phyloP scores from a whole-genome alignment of 2,797 vertebrate species.

The Sebastes nivosus region DNA sequence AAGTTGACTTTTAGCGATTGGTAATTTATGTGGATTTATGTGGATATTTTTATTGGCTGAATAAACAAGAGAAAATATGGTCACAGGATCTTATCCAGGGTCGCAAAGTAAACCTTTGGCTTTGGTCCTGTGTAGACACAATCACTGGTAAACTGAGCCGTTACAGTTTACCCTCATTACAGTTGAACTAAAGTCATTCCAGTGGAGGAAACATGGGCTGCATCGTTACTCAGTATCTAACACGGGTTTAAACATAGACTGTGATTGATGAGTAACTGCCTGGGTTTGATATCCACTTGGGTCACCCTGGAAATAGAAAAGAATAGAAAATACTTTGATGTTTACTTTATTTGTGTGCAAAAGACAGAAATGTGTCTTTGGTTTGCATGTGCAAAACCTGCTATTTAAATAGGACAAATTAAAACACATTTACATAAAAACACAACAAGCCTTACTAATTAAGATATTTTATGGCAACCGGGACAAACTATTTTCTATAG shows the following conservation, averaged over 20 bases:
- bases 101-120: constrained; percentile 1
- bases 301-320: not conserved
- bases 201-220: not conserved
- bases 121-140: not conserved
- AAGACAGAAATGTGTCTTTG: too few relatives aligned
- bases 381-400: too few relatives aligned
- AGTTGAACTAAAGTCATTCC: not conserved
- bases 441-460: too few relatives aligned
- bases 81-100: constrained; percentile 1
- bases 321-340: too few relatives aligned
- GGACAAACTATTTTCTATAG: too few relatives aligned
- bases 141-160: not conserved
- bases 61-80: not conserved
- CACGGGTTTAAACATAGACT: not conserved
- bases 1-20: not conserved
- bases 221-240: not conserved
- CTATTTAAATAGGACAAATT: too few relatives aligned
- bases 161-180: not conserved
- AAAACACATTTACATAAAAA: too few relatives aligned
- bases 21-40: not conserved
- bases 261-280: not conserved
- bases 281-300: not conserved
- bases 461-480: too few relatives aligned
- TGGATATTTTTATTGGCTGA: constrained; percentile 5
- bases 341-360: too few relatives aligned